A percentile compares a stretch with the other conserved stretches of the same genome.
Conservation (phyloP, 2,113 vertebrate genomes). For the Hoplias malabaricus region DNA sequence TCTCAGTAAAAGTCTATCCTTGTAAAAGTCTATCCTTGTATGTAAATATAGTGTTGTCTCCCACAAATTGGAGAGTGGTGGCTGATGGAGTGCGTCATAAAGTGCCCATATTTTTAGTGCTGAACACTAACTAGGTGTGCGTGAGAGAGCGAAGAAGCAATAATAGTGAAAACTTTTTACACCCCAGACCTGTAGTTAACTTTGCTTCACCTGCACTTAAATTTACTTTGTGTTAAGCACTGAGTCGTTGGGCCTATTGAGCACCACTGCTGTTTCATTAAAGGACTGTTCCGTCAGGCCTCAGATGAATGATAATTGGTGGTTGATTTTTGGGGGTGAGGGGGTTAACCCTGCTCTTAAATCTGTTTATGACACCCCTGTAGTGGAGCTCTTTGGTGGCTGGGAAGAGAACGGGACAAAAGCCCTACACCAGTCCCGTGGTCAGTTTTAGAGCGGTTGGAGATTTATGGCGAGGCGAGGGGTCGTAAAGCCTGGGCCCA, state of each 20-base stretch:
- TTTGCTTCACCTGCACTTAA: constrained; percentile 24
- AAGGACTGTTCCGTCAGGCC: constrained; percentile 13
- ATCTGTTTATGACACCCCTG: constrained; percentile 58
- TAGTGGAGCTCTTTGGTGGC: constrained; percentile 59
- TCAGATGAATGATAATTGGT: constrained; percentile 38
- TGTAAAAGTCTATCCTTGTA: too few relatives aligned
- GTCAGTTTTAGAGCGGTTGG: constrained; percentile 39
- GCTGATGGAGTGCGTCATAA: too few relatives aligned
- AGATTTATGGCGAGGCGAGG: constrained; percentile 65
- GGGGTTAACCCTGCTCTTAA: constrained; percentile 48
- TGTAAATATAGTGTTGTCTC: too few relatives aligned
- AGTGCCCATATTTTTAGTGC: too few relatives aligned
- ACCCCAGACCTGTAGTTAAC: not conserved
- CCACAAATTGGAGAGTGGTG: too few relatives aligned
- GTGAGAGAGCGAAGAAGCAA: too few relatives aligned
- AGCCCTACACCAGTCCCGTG: constrained; percentile 54
- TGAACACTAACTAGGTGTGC: too few relatives aligned
- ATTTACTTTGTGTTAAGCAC: constrained; percentile 28
- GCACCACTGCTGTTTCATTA: not conserved
- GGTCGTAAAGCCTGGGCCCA: constrained; percentile 68
- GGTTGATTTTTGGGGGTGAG: constrained; percentile 39
- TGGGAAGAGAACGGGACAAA: constrained; percentile 64
- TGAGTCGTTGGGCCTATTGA: constrained; percentile 1
- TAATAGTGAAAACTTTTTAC: not conserved
- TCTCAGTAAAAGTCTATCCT: too few relatives aligned